Evolutionary conservation across 2,797 vertebrate genomes (phyloP).

Genomic region (Valencia hispanica): DNA sequence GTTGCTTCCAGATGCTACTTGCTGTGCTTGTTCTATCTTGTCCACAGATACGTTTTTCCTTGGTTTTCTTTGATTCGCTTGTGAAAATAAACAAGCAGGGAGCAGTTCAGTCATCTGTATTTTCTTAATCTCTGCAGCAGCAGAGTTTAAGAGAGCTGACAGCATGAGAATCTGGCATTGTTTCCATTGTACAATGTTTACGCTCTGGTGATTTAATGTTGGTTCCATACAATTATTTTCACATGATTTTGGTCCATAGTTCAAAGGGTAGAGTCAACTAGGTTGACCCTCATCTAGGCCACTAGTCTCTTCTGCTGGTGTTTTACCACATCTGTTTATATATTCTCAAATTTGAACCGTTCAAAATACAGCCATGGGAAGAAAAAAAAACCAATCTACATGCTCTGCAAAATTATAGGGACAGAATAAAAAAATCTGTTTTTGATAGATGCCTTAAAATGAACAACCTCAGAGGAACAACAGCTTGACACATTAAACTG

Average conservation of each 20-base stretch:
- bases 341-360: neutral
- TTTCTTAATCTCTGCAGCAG: too few species aligned
- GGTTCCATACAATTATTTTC: neutral
- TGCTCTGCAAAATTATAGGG: too few species aligned
- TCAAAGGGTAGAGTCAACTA: neutral
- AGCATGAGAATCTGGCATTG: neutral
- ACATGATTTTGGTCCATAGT: neutral
- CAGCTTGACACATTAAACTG: too few species aligned
- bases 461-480: too few species aligned
- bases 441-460: too few species aligned
- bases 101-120: too few species aligned
- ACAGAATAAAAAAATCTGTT: too few species aligned
- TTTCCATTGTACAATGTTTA: neutral
- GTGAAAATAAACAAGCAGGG: neutral
- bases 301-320: neutral
- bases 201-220: neutral
- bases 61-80: neutral
- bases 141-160: too few species aligned
- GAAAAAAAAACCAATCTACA: too few species aligned
- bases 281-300: neutral
- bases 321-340: neutral
- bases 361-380: too few species aligned
- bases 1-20: conserved; percentile 17
- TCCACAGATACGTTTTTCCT: neutral
- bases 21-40: neutral